Conservation (phyloP, 2,113 vertebrate genomes). For the Fregata magnificens region DNA sequence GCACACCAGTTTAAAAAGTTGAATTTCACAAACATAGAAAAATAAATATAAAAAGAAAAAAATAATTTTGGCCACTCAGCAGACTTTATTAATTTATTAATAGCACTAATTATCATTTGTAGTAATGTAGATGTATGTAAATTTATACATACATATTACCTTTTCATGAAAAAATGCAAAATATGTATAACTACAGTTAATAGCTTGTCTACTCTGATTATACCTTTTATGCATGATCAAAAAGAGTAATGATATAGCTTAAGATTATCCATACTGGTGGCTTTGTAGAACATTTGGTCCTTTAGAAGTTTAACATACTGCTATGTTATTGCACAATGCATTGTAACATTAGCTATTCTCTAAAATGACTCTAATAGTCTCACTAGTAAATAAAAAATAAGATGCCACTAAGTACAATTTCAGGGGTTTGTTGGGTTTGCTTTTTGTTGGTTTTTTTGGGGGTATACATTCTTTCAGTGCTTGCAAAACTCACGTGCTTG, state of each 20-base stretch:
- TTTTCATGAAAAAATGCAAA: background rate
- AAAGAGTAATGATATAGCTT: background rate
- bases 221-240: background rate
- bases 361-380: background rate
- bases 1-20: background rate
- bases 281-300: background rate
- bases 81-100: conserved; percentile 59
- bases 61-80: conserved; percentile 61
- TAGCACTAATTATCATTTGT: conserved; percentile 41
- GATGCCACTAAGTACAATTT: background rate
- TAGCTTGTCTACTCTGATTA: background rate
- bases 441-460: background rate
- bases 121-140: conserved; percentile 39
- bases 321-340: background rate
- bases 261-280: background rate
- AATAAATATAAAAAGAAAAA: background rate
- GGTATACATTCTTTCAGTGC: background rate
- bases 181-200: background rate
- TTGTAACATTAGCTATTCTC: background rate
- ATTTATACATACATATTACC: conserved; percentile 63
- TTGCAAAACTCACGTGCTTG: conserved; percentile 10
- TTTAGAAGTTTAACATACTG: background rate
- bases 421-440: background rate
- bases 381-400: background rate
- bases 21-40: background rate